Evolutionary conservation across 2,888 invertebrate species (phyloP).

Genomic region (Halocaridina rubra): DNA sequence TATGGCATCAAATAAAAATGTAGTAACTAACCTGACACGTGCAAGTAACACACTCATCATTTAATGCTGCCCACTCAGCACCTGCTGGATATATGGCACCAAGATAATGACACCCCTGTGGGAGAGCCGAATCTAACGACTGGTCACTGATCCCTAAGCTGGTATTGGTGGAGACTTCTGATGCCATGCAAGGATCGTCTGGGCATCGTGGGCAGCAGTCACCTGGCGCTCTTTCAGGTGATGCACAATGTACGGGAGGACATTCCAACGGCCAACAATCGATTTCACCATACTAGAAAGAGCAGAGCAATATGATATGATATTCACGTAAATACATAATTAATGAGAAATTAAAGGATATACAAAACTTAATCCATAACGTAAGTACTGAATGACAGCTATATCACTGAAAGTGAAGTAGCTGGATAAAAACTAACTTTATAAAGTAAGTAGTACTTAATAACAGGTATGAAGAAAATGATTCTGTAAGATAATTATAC

Average conservation of each 20-base stretch:
- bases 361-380: too few species aligned
- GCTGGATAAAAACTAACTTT: too few species aligned
- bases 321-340: too few species aligned
- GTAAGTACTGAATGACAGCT: too few species aligned
- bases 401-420: too few species aligned
- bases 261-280: conserved; percentile 91
- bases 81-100: conserved; percentile 47
- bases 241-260: conserved; percentile 76
- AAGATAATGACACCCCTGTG: conserved; percentile 57
- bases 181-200: conserved; percentile 72
- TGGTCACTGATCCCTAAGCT: not conserved
- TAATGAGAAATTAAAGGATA: too few species aligned
- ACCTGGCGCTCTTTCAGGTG: conserved; percentile 75
- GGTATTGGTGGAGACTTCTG: conserved; percentile 15
- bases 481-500: too few species aligned
- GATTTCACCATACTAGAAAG: conserved; percentile 80
- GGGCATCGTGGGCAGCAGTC: conserved; percentile 81
- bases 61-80: conserved; percentile 58
- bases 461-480: too few species aligned
- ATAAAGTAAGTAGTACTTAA: too few species aligned
- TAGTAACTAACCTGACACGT: conserved; percentile 57
- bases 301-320: not conserved
- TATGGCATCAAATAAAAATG: too few species aligned
- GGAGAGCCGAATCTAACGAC: not conserved
- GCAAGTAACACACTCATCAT: conserved; percentile 50